Percentiles rank a stretch among this genome's conserved stretches.
phyloP scores from a whole-genome alignment of 2,888 invertebrate genomes.

The Acheta domesticus region DNA sequence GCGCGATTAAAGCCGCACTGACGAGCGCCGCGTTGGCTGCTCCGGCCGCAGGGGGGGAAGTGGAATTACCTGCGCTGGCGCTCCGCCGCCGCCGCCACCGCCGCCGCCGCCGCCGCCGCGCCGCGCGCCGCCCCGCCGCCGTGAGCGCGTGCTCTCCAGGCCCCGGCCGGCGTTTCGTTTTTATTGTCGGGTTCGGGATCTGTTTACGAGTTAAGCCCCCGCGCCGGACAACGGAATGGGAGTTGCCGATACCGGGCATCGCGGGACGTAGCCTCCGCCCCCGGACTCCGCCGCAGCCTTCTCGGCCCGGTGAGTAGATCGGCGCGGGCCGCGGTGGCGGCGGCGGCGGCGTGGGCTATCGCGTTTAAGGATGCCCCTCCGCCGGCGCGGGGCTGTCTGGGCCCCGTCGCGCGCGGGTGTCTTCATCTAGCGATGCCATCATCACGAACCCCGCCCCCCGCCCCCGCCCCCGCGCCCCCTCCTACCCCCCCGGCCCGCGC shows the following conservation, averaged over 20 bases:
- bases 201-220: conserved; percentile 5
- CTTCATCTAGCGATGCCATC: conserved; percentile 10
- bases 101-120: not conserved
- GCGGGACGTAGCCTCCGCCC: not conserved
- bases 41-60: conserved; percentile 28
- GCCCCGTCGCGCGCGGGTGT: not conserved
- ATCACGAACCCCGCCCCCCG: not conserved
- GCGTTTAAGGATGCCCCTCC: conserved; percentile 4
- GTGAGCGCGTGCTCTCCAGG: not conserved
- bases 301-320: not conserved
- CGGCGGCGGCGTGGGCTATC: not conserved
- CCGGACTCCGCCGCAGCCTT: not conserved
- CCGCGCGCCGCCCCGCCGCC: not conserved
- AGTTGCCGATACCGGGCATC: not conserved
- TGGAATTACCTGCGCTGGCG: conserved; percentile 20
- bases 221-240: not conserved
- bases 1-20: conserved; percentile 33
- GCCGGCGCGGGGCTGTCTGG: not conserved
- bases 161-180: not conserved
- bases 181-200: not conserved
- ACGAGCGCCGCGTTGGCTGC: conserved; percentile 29
- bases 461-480: not conserved
- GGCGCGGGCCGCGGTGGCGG: not conserved
- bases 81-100: not conserved
- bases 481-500: not conserved